Conservation (phyloP, 1,140 invertebrate genomes). For the Aphelinus certus region DNA sequence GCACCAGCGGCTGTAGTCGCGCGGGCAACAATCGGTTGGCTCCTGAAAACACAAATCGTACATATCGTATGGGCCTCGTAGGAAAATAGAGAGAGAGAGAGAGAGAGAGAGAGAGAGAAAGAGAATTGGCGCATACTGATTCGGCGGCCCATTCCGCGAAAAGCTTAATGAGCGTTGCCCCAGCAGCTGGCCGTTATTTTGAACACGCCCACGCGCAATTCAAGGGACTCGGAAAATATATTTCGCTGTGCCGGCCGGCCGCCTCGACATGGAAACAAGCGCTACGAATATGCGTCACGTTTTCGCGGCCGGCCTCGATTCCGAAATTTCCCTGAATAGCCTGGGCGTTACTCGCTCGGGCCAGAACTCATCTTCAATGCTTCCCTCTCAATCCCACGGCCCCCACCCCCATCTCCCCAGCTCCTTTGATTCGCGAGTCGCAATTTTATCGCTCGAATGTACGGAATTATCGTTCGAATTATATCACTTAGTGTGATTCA, state of each 20-base stretch:
- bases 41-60: neutral
- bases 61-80: too few species aligned
- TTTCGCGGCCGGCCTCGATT: conserved; percentile 18
- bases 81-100: too few species aligned
- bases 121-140: neutral
- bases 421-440: conserved; percentile 13
- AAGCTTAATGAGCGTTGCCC: conserved; percentile 21
- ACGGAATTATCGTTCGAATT: conserved; percentile 19
- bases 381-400: neutral
- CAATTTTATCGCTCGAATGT: conserved; percentile 27
- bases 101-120: too few species aligned
- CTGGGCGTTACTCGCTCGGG: conserved; percentile 27
- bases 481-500: conserved; percentile 26
- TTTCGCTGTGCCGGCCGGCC: neutral
- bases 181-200: neutral
- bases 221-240: conserved; percentile 30
- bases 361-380: conserved; percentile 22
- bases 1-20: neutral
- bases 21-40: neutral
- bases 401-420: too few species aligned
- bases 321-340: conserved; percentile 34
- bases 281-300: conserved; percentile 29
- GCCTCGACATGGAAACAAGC: conserved; percentile 20
- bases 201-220: conserved; percentile 18
- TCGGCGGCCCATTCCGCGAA: conserved; percentile 2